Conservation (phyloP, 2,888 invertebrate species). For the Tuberolachnus salignus region DNA sequence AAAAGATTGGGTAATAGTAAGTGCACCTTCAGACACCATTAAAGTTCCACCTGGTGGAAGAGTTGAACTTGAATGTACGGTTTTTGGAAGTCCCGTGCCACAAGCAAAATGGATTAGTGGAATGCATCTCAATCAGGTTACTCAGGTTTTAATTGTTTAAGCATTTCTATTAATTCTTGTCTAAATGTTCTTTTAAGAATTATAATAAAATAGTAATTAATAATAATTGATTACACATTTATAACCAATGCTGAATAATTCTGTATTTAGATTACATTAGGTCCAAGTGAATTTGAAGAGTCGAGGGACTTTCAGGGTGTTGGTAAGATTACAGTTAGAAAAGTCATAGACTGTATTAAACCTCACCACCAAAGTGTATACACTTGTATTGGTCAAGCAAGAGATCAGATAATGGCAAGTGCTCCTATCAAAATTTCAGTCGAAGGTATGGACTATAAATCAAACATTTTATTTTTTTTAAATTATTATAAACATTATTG, state of each 20-base stretch:
- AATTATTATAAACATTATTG: too few relatives aligned
- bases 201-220: too few relatives aligned
- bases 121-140: constrained; percentile 69
- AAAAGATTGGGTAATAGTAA: constrained; percentile 53
- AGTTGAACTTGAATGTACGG: constrained; percentile 76
- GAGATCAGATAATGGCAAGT: constrained; percentile 67
- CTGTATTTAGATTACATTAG: constrained; percentile 41
- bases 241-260: too few relatives aligned
- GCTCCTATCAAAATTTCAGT: constrained; percentile 68
- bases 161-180: neutral
- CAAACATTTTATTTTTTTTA: neutral
- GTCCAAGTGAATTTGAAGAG: constrained; percentile 55
- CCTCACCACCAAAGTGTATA: constrained; percentile 72
- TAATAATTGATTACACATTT: too few relatives aligned
- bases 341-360: constrained; percentile 74
- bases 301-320: constrained; percentile 59
- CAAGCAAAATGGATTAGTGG: constrained; percentile 82
- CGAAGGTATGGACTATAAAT: constrained; percentile 63
- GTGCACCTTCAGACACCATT: constrained; percentile 61
- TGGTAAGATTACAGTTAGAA: constrained; percentile 72
- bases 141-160: neutral
- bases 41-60: constrained; percentile 66
- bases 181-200: too few relatives aligned
- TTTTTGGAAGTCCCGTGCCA: constrained; percentile 78
- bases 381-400: constrained; percentile 77